These are phyloP conservation scores for Dissostichus mawsoni DNA, from an alignment of 2,113 vertebrate species.

Conservation along the genomic window DNA sequence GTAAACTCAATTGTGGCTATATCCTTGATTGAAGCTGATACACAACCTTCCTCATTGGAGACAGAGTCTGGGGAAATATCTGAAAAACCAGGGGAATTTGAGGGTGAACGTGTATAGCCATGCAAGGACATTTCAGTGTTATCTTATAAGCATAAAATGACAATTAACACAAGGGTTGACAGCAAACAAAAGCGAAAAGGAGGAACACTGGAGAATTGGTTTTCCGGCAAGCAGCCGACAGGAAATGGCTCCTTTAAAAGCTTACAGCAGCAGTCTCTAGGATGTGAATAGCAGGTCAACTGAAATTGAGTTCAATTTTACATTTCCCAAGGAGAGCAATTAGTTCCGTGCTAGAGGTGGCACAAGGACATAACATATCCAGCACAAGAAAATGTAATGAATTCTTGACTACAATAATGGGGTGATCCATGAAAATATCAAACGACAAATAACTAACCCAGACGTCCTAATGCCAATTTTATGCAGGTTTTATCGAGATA, in stretches of 20 bases:
- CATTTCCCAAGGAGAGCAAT: conserved; percentile 82
- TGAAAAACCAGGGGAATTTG: conserved; percentile 34
- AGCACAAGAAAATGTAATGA: conserved; percentile 58
- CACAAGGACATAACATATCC: conserved; percentile 65
- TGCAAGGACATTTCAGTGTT: conserved; percentile 41
- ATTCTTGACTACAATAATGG: conserved; percentile 70
- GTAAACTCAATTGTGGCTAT: conserved; percentile 41
- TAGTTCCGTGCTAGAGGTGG: conserved; percentile 70
- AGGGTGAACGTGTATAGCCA: conserved; percentile 21
- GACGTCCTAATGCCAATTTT: conserved; percentile 19
- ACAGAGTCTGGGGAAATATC: conserved; percentile 38
- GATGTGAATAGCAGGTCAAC: conserved; percentile 71
- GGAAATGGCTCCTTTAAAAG: conserved; percentile 54
- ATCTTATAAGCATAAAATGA: conserved; percentile 53
- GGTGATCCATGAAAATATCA: conserved; percentile 71
- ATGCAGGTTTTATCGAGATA: conserved; percentile 28
- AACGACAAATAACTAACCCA: conserved; percentile 36
- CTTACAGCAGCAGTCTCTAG: conserved; percentile 56
- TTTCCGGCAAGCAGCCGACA: conserved; percentile 48
- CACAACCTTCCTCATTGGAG: conserved; percentile 44
- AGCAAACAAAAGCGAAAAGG: conserved; percentile 52
- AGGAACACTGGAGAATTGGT: conserved; percentile 38
- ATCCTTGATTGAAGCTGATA: conserved; percentile 51
- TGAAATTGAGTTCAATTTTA: conserved; percentile 76
- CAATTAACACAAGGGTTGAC: conserved; percentile 61